Evolutionary conservation across 2,888 invertebrate species (phyloP), one percentile per base, ranked within the genome.

Genomic region (Euzophera pinguis): DNA sequence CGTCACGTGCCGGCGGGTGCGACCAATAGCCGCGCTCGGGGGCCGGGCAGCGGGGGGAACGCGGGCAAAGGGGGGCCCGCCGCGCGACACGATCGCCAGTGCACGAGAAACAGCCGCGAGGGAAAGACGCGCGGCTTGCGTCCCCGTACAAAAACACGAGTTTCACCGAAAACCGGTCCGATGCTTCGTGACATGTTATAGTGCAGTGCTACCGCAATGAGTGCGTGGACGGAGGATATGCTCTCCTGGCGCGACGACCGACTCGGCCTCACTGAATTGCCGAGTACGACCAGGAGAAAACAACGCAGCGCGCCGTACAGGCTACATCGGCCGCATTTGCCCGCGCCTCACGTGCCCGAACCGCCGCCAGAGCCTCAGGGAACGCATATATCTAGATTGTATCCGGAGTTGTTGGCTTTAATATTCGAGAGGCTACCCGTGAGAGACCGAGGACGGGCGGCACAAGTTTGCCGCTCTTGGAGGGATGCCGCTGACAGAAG

Each of bases 371-470:
- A 89, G 82, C 69, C 91, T 75, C 80, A 81, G 64, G 91, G 92
- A 56, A 94, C 95, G 52, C 96, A 97, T 88, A 95, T 98, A 67
- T 95, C 96, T 47, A 93, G 96, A 75, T 91, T 98, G 49, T 98
- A 97, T 82, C 98, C 98, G 14, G 98, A 98, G 86, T 94, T 98
- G 62, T 88, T 98, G 63, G 96, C 97, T 57, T 93, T 97, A 72
- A 98, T 98, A 78, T 98, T 98, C 83, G 94, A 96, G 73, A 94
- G 97, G 82, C 90, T 98, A 76, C 95, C 96, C 51, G 96, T 97
- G 41, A 91, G 94, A 64, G 98, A 98, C 84, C 94, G 97, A 75
- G 98, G 98, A 1, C 92, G 96, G 41, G 98, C 95, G 14, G 97
- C 98, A 1, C 97, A 97, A 85, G 97, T 98, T 59, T 97, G 96